Conservation (phyloP, 2,797 vertebrate genomes). For the Channa striata region DNA sequence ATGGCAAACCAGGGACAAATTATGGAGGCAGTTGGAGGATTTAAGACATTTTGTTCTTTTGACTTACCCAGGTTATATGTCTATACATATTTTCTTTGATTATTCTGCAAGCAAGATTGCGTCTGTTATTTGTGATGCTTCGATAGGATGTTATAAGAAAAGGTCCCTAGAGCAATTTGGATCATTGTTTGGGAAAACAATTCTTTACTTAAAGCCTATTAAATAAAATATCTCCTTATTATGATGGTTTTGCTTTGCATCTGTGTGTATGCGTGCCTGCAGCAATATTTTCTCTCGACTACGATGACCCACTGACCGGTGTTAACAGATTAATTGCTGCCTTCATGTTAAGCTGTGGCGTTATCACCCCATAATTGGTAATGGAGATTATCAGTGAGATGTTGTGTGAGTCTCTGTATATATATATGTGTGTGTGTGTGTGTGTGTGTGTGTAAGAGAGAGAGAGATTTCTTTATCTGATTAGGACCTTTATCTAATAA, state of each 20-base stretch:
- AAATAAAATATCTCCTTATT: conserved; percentile 7
- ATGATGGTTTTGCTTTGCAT: conserved; percentile 6
- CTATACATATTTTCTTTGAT: not conserved
- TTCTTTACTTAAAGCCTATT: not conserved
- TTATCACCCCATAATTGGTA: conserved; percentile 75
- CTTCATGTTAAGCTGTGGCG: conserved; percentile 74
- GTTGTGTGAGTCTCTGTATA: conserved; percentile 16
- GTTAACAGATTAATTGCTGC: conserved; percentile 78
- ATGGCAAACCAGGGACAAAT: not conserved
- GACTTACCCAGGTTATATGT: not conserved
- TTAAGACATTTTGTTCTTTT: not conserved
- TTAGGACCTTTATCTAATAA: conserved; percentile 78
- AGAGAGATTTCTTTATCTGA: conserved; percentile 74
- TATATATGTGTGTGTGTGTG: conserved; percentile 18
- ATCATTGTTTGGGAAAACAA: not conserved
- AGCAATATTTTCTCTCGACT: conserved; percentile 37
- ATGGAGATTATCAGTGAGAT: conserved; percentile 80
- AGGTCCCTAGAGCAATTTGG: conserved; percentile 5
- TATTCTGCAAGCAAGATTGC: not conserved
- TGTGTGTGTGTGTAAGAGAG: conserved; percentile 27
- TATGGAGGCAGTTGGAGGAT: not conserved
- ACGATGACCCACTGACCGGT: conserved; percentile 67
- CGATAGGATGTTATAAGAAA: not conserved
- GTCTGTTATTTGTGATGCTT: conserved; percentile 11
- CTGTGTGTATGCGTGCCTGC: conserved; percentile 7